Conservation (phyloP, 2,113 vertebrate species). For the Mirounga angustirostris region DNA sequence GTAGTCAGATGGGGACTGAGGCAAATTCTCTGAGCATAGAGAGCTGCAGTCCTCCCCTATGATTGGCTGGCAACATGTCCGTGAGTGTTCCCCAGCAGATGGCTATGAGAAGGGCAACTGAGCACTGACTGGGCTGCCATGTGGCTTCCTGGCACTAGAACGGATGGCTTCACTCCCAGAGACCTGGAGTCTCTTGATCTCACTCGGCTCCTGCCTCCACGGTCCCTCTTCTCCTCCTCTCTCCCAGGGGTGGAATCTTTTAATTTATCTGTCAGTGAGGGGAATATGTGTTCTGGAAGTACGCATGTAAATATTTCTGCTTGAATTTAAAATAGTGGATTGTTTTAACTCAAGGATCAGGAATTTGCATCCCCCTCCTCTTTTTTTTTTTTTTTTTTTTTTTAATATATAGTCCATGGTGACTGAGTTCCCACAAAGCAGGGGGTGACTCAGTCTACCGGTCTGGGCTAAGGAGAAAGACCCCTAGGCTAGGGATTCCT, state of each 20-base stretch:
- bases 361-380: neutral
- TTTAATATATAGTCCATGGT: neutral
- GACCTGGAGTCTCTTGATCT: neutral
- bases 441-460: neutral
- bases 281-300: neutral
- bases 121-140: constrained; percentile 20
- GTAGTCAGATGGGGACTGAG: neutral
- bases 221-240: neutral
- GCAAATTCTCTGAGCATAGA: neutral
- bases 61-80: neutral
- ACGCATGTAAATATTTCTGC: neutral
- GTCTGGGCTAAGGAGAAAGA: neutral
- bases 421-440: neutral
- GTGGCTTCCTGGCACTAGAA: constrained; percentile 48
- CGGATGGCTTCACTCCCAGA: neutral
- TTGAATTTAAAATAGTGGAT: neutral
- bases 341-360: neutral
- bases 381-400: neutral
- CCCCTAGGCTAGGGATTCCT: neutral
- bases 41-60: neutral
- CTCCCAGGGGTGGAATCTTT: neutral
- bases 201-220: neutral
- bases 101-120: constrained; percentile 38
- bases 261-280: neutral
- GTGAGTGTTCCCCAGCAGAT: constrained; percentile 34